A percentile compares a stretch with the other conserved stretches of the same genome.
phyloP scores from a whole-genome alignment of 2,113 vertebrate species.

The Smithornis capensis region DNA sequence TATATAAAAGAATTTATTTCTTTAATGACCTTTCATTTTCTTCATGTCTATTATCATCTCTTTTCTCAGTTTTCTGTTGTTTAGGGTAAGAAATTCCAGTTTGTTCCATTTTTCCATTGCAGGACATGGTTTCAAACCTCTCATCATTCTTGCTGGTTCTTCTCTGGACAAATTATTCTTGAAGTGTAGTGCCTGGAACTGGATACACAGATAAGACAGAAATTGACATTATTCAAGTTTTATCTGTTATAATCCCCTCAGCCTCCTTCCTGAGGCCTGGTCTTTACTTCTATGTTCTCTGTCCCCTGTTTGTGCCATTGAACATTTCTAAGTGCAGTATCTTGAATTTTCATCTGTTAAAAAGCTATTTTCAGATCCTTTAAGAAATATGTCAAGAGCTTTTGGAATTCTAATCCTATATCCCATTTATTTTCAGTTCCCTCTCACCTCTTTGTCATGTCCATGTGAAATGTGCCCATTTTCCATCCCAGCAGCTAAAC shows the following conservation, averaged over 20 bases:
- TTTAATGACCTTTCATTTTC: background rate
- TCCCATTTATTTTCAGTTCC: background rate
- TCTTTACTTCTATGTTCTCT: background rate
- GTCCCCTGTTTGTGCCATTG: background rate
- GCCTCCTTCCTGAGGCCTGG: background rate
- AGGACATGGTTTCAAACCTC: background rate
- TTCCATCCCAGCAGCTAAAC: conserved; percentile 1
- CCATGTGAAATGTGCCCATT: background rate
- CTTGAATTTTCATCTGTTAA: background rate
- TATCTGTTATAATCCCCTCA: background rate
- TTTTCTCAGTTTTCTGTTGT: background rate
- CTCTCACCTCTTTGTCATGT: background rate
- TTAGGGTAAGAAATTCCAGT: background rate
- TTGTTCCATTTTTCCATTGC: background rate
- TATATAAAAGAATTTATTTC: background rate
- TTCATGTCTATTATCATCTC: background rate
- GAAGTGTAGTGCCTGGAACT: background rate
- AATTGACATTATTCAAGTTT: background rate
- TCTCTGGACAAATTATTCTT: background rate
- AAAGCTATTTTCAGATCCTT: conserved; percentile 14
- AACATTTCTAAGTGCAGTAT: background rate
- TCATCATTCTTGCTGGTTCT: background rate
- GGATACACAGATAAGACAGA: background rate
- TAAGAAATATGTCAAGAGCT: background rate
- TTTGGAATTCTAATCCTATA: background rate